Percentiles rank a stretch among this genome's conserved stretches.
phyloP scores from a whole-genome alignment of 2,113 vertebrate species.

The Piaya cayana region DNA sequence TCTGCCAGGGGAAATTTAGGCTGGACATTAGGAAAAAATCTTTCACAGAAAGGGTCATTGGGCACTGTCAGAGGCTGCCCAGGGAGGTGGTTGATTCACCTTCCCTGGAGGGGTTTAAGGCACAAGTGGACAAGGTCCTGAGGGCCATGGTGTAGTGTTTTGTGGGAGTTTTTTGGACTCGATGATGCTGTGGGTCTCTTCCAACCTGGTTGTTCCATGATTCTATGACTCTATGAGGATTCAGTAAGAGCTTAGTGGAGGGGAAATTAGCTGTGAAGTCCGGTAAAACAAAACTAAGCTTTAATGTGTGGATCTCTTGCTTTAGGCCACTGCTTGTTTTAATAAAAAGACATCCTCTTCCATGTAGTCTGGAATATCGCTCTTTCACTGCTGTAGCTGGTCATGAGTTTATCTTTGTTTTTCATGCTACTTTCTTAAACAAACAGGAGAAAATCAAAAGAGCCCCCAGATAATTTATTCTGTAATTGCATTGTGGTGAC shows the following conservation, averaged over 20 bases:
- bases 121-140: no score
- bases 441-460: background rate
- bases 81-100: no score
- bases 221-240: no score
- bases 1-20: no score
- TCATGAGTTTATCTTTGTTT: background rate
- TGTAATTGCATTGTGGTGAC: background rate
- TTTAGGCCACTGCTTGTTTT: background rate
- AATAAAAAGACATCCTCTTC: background rate
- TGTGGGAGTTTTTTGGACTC: no score
- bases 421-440: background rate
- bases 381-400: background rate
- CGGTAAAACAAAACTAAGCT: background rate
- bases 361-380: background rate
- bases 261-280: background rate
- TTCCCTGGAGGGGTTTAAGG: no score
- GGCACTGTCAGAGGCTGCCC: no score
- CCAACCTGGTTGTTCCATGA: no score
- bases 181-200: no score
- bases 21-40: no score
- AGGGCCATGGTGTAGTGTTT: no score
- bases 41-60: no score
- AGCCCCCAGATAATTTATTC: background rate
- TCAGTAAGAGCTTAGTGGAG: background rate
- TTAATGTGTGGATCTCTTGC: background rate